These are phyloP conservation scores for Uropsilus gracilis DNA, from an alignment of 2,113 vertebrate species.

Conservation along the genomic window DNA sequence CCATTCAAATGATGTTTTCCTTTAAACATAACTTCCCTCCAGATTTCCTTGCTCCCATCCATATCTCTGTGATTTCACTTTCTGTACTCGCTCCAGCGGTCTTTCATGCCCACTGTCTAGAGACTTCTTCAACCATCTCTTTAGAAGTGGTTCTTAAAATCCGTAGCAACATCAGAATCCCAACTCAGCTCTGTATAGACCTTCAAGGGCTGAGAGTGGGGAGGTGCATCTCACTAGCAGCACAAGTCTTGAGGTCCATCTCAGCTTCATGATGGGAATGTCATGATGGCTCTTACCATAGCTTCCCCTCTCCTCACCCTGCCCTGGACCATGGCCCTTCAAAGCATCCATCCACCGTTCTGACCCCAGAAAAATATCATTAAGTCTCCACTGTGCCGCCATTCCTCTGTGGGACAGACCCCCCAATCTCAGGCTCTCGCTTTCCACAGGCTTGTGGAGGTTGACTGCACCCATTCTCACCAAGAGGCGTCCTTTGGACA, in stretches of 20 bases:
- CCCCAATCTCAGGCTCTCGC: too few relatives aligned
- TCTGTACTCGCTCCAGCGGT: background rate
- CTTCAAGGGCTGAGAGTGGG: background rate
- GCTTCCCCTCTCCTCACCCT: background rate
- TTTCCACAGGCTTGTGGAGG: background rate
- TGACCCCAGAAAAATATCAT: background rate
- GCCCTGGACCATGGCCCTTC: background rate
- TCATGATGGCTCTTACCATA: too few relatives aligned
- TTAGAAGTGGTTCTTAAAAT: background rate
- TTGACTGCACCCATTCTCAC: background rate
- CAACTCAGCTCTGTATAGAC: background rate
- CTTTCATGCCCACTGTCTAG: too few relatives aligned
- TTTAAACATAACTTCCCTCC: background rate
- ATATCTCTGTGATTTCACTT: background rate
- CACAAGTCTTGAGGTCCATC: too few relatives aligned
- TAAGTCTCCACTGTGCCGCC: background rate
- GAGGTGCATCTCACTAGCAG: background rate
- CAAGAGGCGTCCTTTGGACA: background rate
- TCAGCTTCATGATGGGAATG: too few relatives aligned
- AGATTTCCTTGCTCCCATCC: background rate
- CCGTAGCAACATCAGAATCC: background rate
- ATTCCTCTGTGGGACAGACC: conserved; percentile 19
- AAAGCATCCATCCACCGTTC: too few relatives aligned
- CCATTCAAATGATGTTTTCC: background rate
- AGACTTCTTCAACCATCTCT: background rate